These are phyloP conservation scores for Gulo gulo DNA, from an alignment of 2,113 vertebrate genomes.

Conservation along the genomic window DNA sequence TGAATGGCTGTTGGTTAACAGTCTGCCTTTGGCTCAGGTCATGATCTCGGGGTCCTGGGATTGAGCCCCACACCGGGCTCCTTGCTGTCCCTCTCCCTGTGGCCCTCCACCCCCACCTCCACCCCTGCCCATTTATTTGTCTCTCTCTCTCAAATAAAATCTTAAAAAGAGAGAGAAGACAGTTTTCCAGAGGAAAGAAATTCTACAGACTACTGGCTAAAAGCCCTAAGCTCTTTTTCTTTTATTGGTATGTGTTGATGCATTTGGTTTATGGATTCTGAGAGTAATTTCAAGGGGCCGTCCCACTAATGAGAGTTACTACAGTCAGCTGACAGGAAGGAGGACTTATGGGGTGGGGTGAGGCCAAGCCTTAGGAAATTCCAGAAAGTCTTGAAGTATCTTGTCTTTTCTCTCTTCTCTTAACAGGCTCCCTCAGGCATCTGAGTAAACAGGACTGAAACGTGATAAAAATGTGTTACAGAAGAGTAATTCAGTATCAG, in stretches of 20 bases:
- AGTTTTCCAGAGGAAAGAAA: background rate
- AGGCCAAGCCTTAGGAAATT: slow-evolving; percentile 38
- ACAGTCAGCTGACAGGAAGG: slow-evolving; percentile 48
- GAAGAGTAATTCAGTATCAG: background rate
- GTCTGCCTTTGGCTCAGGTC: no score
- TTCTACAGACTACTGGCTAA: background rate
- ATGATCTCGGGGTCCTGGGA: no score
- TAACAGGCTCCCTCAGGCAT: background rate
- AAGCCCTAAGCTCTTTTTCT: background rate
- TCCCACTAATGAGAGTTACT: slow-evolving; percentile 28
- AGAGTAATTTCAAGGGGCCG: background rate
- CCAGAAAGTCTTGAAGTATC: slow-evolving; percentile 32
- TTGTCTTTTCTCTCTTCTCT: slow-evolving; percentile 17
- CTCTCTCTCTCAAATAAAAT: background rate
- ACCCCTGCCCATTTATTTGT: no score
- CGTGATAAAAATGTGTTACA: background rate
- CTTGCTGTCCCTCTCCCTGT: no score
- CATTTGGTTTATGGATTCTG: background rate
- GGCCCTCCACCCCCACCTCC: no score
- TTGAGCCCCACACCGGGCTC: no score
- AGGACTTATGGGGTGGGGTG: background rate
- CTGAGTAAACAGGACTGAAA: slow-evolving; percentile 35
- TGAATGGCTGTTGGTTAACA: no score
- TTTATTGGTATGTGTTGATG: background rate
- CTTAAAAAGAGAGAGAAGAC: background rate